A percentile compares a stretch with the other conserved stretches of the same genome.
phyloP scores from a whole-genome alignment of 2,113 vertebrate species.

The Daphoenositta chrysoptera region DNA sequence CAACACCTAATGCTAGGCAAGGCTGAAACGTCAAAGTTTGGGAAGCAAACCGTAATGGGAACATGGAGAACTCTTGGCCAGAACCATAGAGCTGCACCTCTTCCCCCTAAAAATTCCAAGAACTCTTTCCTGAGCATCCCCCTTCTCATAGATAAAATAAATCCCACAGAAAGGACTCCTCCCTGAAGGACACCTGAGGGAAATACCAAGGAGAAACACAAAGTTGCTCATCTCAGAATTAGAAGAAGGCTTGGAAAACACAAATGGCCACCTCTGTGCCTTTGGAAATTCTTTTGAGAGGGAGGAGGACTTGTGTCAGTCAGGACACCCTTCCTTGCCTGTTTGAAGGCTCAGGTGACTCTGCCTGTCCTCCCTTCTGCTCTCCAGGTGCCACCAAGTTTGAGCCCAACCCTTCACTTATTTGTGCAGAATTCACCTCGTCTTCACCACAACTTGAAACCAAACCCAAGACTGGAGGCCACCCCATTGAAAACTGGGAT shows the following conservation, averaged over 20 bases:
- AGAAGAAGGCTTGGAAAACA: background rate
- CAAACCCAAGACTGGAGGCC: background rate
- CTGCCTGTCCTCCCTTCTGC: background rate
- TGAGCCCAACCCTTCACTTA: background rate
- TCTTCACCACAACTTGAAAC: background rate
- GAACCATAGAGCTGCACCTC: background rate
- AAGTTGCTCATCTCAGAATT: background rate
- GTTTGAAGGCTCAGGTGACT: background rate
- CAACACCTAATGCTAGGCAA: background rate
- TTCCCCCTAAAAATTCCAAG: background rate
- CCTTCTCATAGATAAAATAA: fast-evolving
- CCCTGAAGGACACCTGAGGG: background rate
- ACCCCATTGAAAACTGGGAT: background rate
- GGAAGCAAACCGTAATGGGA: background rate
- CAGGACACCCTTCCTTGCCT: background rate
- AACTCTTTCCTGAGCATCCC: background rate
- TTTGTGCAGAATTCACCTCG: background rate
- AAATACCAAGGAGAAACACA: background rate
- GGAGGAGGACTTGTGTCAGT: background rate
- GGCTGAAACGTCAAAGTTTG: background rate
- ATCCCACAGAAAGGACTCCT: background rate
- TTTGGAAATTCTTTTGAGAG: background rate
- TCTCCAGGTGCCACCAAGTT: background rate
- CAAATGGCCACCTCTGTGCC: background rate
- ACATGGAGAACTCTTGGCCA: background rate